A percentile compares a stretch with the other conserved stretches of the same genome.
These are phyloP conservation scores for Drosophila demipolita DNA, from an alignment of 2,888 invertebrate genomes.

Conservation along the genomic window DNA sequence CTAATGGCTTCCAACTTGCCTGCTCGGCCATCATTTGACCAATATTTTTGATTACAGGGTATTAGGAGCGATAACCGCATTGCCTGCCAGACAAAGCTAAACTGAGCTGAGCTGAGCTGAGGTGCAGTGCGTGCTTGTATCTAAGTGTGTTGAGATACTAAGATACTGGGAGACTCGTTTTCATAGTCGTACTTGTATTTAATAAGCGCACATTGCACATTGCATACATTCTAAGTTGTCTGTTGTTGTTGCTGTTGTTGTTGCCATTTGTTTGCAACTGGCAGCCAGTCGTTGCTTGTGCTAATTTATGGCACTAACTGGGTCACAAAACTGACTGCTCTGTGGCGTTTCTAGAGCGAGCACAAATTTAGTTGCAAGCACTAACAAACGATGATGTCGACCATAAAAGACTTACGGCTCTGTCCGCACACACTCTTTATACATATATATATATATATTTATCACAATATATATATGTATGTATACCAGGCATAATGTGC, in stretches of 20 bases:
- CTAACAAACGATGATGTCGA: slow-evolving; percentile 42
- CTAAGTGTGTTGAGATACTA: slow-evolving; percentile 40
- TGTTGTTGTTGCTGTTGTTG: slow-evolving; percentile 12
- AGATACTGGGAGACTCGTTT: slow-evolving; percentile 24
- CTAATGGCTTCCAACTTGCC: neutral
- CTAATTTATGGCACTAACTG: slow-evolving; percentile 74
- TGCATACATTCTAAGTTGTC: slow-evolving; percentile 33
- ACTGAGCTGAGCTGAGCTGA: slow-evolving; percentile 3
- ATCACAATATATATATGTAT: slow-evolving; percentile 9
- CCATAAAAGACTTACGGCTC: slow-evolving; percentile 72
- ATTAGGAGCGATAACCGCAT: slow-evolving; percentile 14
- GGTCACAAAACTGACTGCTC: slow-evolving; percentile 60
- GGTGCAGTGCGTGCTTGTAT: slow-evolving; percentile 35
- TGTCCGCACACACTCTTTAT: neutral
- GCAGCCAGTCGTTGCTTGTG: slow-evolving; percentile 53
- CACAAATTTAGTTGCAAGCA: slow-evolving; percentile 48
- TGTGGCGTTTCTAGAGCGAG: slow-evolving; percentile 68
- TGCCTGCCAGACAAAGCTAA: slow-evolving; percentile 15
- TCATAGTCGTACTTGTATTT: slow-evolving; percentile 40
- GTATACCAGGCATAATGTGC: slow-evolving; percentile 67
- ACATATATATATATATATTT: slow-evolving; percentile 6
- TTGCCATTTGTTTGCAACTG: slow-evolving; percentile 8
- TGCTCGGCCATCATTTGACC: no score
- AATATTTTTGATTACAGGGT: slow-evolving; percentile 19
- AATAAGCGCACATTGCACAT: slow-evolving; percentile 57